Evolutionary conservation across 2,113 vertebrate species (phyloP).

Genomic region (Elephas maximus): DNA sequence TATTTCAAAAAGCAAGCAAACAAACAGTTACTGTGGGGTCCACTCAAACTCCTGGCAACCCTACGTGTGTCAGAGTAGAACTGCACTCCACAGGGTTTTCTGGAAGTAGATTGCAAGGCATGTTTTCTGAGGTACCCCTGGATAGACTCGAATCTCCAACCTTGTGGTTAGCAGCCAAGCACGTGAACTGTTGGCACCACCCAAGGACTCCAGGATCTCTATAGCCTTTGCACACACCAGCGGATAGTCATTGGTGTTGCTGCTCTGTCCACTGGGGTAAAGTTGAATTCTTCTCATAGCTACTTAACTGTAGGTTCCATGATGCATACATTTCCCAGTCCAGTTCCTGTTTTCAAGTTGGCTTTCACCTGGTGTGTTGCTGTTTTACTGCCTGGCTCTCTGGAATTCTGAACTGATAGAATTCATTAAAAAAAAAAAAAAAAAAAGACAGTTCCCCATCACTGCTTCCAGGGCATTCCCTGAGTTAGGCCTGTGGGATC

Average conservation of each 20-base stretch:
- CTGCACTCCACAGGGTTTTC: background rate
- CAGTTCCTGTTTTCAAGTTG: background rate
- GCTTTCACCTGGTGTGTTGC: background rate
- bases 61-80: background rate
- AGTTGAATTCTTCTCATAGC: background rate
- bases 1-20: background rate
- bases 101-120: background rate
- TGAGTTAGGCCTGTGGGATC: background rate
- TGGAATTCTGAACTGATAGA: background rate
- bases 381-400: background rate
- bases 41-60: background rate
- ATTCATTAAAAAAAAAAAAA: background rate
- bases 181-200: background rate
- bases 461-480: background rate
- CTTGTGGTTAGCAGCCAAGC: background rate
- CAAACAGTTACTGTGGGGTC: background rate
- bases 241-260: too few species aligned
- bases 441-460: background rate
- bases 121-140: background rate
- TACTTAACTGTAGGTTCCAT: background rate
- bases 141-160: background rate
- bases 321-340: rapidly evolving
- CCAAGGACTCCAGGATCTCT: background rate
- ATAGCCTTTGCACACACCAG: background rate
- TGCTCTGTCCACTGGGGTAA: background rate